Conservation (phyloP, 2,797 vertebrate species). For the Natrix natrix region DNA sequence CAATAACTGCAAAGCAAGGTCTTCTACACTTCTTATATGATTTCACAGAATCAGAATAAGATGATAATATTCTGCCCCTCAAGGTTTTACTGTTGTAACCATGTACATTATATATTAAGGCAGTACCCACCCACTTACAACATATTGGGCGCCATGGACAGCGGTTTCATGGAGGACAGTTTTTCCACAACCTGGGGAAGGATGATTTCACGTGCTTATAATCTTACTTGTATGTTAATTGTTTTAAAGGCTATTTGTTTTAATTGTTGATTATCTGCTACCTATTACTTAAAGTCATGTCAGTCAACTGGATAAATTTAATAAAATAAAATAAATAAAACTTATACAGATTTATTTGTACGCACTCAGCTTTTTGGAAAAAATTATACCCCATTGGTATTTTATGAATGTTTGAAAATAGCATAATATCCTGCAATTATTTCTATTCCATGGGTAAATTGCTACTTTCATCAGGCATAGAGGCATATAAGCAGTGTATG, state of each 20-base stretch:
- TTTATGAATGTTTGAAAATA: neutral
- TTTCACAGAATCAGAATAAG: neutral
- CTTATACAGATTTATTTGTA: neutral
- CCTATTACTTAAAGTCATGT: neutral
- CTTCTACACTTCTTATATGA: neutral
- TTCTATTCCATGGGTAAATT: neutral
- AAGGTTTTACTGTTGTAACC: neutral
- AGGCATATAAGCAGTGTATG: neutral
- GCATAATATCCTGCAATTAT: neutral
- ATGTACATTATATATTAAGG: neutral
- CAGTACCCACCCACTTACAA: neutral
- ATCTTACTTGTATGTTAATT: neutral
- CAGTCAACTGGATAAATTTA: neutral
- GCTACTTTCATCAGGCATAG: neutral
- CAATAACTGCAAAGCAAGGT: neutral
- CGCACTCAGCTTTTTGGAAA: neutral
- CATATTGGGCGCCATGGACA: neutral
- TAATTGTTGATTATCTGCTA: neutral
- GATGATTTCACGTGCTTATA: neutral
- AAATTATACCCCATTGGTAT: neutral
- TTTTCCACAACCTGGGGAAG: neutral
- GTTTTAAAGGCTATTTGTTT: neutral
- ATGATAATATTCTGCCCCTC: neutral
- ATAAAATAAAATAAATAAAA: neutral
- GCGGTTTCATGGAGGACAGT: neutral